phyloP scores from a whole-genome alignment of 2,797 vertebrate species.

The Gymnoscopelus microlampas region DNA sequence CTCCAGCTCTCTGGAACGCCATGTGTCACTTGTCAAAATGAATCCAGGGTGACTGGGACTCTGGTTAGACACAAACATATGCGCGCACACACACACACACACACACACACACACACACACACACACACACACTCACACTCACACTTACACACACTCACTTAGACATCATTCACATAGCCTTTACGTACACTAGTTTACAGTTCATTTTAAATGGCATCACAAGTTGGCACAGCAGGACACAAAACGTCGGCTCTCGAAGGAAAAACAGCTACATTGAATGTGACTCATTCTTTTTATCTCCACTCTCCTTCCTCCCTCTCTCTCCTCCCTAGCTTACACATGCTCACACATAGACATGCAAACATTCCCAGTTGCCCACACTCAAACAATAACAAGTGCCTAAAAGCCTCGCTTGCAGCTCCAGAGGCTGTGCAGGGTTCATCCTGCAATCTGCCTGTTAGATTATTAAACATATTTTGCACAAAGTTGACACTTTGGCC shows the following conservation, averaged over 20 bases:
- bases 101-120: conserved; percentile 32
- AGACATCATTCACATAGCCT: conserved; percentile 62
- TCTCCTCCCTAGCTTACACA: conserved; percentile 7
- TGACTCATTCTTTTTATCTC: conserved; percentile 34
- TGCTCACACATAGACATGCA: background rate
- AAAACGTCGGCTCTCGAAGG: conserved; percentile 54
- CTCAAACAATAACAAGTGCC: conserved; percentile 18
- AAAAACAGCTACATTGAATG: conserved; percentile 39
- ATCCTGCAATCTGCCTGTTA: too few species aligned
- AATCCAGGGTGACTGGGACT: conserved; percentile 60
- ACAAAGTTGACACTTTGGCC: too few species aligned
- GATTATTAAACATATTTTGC: too few species aligned
- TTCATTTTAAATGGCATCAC: conserved; percentile 69
- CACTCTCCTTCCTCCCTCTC: conserved; percentile 10
- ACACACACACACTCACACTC: conserved; percentile 41
- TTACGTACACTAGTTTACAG: conserved; percentile 61
- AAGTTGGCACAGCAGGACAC: conserved; percentile 62
- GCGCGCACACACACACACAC: conserved; percentile 39
- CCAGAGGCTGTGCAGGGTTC: too few species aligned
- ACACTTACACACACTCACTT: conserved; percentile 39
- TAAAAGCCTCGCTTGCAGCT: too few species aligned
- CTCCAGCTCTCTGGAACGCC: conserved; percentile 57
- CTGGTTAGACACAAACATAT: conserved; percentile 20
- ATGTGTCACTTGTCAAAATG: conserved; percentile 73
- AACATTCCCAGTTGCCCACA: conserved; percentile 1